Conservation (phyloP, 2,113 vertebrate species). For the Sigmodon hispidus region DNA sequence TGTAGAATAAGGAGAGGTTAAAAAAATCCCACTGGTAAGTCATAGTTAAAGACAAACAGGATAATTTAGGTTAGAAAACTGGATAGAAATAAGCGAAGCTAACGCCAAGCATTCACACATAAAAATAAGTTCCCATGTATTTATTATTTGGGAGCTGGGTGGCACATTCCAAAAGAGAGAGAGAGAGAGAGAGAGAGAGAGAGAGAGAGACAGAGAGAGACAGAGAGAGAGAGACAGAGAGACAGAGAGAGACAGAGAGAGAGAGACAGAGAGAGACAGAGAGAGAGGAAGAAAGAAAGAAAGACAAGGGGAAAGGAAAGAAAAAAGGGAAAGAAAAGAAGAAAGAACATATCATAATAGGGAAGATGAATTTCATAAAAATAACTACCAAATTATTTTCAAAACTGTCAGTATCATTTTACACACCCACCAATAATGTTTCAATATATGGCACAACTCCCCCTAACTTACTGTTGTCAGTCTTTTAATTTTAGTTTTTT, state of each 20-base stretch:
- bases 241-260: too few relatives aligned
- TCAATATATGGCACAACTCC: neutral
- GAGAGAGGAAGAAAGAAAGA: too few relatives aligned
- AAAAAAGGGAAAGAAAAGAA: too few relatives aligned
- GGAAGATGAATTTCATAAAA: neutral
- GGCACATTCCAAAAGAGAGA: neutral
- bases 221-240: too few relatives aligned
- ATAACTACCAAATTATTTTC: constrained; percentile 5
- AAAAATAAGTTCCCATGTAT: neutral
- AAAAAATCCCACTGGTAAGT: neutral
- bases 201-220: too few relatives aligned
- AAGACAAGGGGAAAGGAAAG: too few relatives aligned
- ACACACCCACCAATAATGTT: neutral
- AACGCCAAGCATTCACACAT: neutral
- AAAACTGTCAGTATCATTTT: neutral
- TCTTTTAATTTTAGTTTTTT: constrained; percentile 20
- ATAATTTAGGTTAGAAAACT: neutral
- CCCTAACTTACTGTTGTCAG: neutral
- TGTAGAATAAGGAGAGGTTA: too few relatives aligned
- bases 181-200: too few relatives aligned
- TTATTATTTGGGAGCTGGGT: neutral
- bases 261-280: too few relatives aligned
- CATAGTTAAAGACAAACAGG: neutral
- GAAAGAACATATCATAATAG: neutral
- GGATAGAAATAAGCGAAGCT: neutral